A percentile compares a stretch with the other conserved stretches of the same genome.
Evolutionary conservation across 1,140 invertebrate species (phyloP).

Genomic region (Zeugodacus cucurbitae): DNA sequence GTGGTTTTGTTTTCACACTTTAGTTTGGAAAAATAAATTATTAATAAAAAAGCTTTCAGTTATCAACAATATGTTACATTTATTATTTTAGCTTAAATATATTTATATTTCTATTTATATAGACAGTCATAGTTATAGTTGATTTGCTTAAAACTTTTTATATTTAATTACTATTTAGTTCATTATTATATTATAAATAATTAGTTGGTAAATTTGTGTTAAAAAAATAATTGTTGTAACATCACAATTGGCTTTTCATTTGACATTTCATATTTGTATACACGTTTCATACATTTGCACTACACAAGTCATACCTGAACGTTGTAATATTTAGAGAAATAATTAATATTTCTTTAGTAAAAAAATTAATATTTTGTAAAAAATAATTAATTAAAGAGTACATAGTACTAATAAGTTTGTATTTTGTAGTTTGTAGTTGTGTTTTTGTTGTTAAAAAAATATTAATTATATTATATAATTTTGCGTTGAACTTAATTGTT

Average conservation of each 20-base stretch:
- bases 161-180: neutral
- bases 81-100: neutral
- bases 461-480: neutral
- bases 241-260: conserved; percentile 33
- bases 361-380: neutral
- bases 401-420: neutral
- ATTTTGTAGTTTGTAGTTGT: neutral
- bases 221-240: conserved; percentile 32
- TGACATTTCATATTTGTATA: conserved; percentile 1
- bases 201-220: conserved; percentile 11
- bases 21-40: neutral
- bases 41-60: conserved; percentile 21
- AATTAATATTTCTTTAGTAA: neutral
- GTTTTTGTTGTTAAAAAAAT: neutral
- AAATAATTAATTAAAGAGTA: neutral
- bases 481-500: neutral
- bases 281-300: neutral
- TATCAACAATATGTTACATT: neutral
- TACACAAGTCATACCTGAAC: neutral
- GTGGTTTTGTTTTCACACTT: neutral
- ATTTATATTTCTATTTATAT: neutral
- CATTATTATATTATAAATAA: neutral
- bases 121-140: conserved; percentile 17
- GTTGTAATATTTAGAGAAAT: neutral
- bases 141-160: neutral